Evolutionary conservation across 2,888 invertebrate species (phyloP).

Genomic region (Tribolium freemani): DNA sequence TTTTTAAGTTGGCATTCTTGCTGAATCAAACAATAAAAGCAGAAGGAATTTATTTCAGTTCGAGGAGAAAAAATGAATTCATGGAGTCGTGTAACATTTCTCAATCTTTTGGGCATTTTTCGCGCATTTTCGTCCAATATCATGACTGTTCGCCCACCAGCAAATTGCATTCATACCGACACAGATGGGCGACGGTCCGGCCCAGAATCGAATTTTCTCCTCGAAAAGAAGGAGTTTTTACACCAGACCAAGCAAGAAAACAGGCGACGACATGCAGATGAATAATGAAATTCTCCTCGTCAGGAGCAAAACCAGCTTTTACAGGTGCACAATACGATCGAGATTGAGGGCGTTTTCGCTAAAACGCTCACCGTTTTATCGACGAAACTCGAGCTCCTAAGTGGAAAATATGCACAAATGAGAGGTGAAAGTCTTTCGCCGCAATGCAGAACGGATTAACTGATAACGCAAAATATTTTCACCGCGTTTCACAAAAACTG

Average conservation of each 20-base stretch:
- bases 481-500: constrained; percentile 13
- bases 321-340: neutral
- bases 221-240: constrained; percentile 57
- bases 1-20: neutral
- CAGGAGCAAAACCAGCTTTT: neutral
- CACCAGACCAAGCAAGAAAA: constrained; percentile 54
- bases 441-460: constrained; percentile 39
- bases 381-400: neutral
- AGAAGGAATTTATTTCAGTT: constrained; percentile 31
- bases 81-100: constrained; percentile 45
- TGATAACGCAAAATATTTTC: constrained; percentile 12
- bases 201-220: constrained; percentile 60
- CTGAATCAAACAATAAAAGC: neutral
- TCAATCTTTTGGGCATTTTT: constrained; percentile 55
- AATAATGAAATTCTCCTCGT: constrained; percentile 4
- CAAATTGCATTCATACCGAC: constrained; percentile 58
- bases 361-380: neutral
- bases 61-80: neutral
- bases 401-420: constrained; percentile 41
- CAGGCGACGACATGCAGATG: constrained; percentile 33
- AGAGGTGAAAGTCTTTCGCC: constrained; percentile 33
- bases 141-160: constrained; percentile 48
- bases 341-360: neutral
- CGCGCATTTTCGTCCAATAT: constrained; percentile 56
- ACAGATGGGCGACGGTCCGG: constrained; percentile 57